Conservation (phyloP, 2,888 invertebrate species). For the Melinaea marsaeus region DNA sequence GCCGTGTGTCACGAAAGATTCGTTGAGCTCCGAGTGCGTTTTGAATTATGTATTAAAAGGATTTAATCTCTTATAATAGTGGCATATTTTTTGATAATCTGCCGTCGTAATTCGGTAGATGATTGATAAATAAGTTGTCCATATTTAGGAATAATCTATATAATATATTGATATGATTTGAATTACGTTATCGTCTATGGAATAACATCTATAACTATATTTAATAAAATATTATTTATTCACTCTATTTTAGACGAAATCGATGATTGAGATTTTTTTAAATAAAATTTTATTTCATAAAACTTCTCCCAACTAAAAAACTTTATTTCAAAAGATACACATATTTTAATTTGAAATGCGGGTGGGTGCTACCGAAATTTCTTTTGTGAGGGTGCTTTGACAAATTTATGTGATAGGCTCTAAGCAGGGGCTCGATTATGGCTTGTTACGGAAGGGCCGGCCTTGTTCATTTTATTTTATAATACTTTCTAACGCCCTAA, state of each 20-base stretch:
- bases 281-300: neutral
- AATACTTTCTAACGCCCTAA: constrained; percentile 5
- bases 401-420: constrained; percentile 32
- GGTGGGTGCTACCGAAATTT: constrained; percentile 20
- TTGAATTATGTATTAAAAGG: constrained; percentile 58
- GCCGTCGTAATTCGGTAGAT: neutral
- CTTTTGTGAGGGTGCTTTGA: constrained; percentile 25
- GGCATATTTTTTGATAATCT: neutral
- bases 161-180: no score
- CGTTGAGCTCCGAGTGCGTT: constrained; percentile 41
- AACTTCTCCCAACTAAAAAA: neutral
- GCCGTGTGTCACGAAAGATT: constrained; percentile 35
- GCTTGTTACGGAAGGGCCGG: constrained; percentile 26
- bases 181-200: no score
- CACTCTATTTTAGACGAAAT: no score
- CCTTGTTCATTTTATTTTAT: constrained; percentile 17
- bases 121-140: neutral
- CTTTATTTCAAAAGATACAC: neutral
- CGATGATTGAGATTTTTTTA: no score
- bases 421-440: constrained; percentile 23
- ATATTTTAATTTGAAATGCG: constrained; percentile 21
- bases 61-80: constrained; percentile 46
- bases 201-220: no score
- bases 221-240: no score
- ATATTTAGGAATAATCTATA: no score